Percentiles rank a stretch among this genome's conserved stretches.
phyloP scores from a whole-genome alignment of 2,797 vertebrate genomes.

The Coluber constrictor region DNA sequence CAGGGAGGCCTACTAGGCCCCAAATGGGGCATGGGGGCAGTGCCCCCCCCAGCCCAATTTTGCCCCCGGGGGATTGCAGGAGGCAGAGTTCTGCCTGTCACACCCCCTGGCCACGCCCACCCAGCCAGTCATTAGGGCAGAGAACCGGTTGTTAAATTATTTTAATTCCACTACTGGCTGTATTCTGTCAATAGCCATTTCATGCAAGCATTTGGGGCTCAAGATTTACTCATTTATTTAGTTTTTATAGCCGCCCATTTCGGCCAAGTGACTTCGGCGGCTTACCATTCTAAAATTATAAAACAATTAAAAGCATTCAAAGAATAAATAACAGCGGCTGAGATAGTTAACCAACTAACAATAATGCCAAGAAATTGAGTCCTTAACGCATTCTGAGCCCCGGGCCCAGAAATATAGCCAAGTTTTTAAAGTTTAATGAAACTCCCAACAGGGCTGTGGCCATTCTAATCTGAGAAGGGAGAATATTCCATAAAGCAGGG shows the following conservation, averaged over 20 bases:
- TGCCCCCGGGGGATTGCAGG: too few species aligned
- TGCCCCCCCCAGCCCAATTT: too few species aligned
- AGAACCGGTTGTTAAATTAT: too few species aligned
- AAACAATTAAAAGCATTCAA: neutral
- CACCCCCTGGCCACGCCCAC: too few species aligned
- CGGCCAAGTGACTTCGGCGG: neutral
- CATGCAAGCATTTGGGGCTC: neutral
- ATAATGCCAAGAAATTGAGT: neutral
- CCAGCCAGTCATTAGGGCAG: too few species aligned
- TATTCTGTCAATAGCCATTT: neutral
- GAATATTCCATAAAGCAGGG: neutral
- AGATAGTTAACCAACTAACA: neutral
- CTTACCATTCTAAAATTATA: neutral
- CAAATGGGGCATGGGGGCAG: too few species aligned
- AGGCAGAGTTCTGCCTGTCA: too few species aligned
- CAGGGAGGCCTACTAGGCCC: too few species aligned
- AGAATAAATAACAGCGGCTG: neutral
- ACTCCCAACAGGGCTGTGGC: neutral
- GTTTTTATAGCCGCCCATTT: neutral
- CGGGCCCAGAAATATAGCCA: neutral
- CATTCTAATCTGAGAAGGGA: neutral
- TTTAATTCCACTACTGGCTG: neutral
- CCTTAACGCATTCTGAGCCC: neutral
- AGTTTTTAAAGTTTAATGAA: neutral
- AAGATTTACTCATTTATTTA: neutral